These are phyloP conservation scores for Stichodactyla mertensii DNA, from an alignment of 64 coral and sea anemone genomes.

Conservation along the genomic window DNA sequence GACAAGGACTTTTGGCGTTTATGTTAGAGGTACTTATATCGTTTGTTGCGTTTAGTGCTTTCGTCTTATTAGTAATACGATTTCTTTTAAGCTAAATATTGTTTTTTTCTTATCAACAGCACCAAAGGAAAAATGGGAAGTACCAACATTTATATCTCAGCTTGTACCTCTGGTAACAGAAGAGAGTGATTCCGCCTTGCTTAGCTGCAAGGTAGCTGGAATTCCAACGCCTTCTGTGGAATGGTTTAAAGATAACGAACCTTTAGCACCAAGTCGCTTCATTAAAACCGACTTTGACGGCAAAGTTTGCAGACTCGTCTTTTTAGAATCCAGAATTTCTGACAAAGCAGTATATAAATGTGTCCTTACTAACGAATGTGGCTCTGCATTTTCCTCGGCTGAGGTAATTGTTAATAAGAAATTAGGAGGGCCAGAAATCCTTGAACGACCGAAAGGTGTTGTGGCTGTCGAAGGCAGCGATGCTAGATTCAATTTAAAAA, in stretches of 20 bases:
- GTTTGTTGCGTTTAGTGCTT: not conserved
- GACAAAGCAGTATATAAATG: slow-evolving; percentile 84
- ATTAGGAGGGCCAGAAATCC: slow-evolving; percentile 64
- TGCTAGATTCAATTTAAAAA: slow-evolving; percentile 13
- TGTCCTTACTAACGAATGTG: slow-evolving; percentile 74
- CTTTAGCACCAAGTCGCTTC: slow-evolving; percentile 42
- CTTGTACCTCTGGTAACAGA: slow-evolving; percentile 48
- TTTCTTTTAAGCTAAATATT: not conserved
- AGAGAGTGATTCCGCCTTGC: slow-evolving; percentile 55
- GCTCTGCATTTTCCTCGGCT: slow-evolving; percentile 49
- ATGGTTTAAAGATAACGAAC: slow-evolving; percentile 83
- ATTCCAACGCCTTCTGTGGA: slow-evolving; percentile 51
- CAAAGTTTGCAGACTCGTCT: slow-evolving; percentile 35
- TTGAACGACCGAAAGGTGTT: slow-evolving; percentile 62
- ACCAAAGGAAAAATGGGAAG: slow-evolving; percentile 38
- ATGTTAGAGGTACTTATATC: slow-evolving; percentile 27
- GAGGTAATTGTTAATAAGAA: slow-evolving; percentile 48
- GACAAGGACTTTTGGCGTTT: slow-evolving; percentile 23
- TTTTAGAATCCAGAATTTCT: slow-evolving; percentile 40
- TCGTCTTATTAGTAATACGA: not conserved
- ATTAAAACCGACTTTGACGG: slow-evolving; percentile 68
- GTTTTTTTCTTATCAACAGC: slow-evolving; percentile 13
- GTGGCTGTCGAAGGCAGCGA: slow-evolving; percentile 41
- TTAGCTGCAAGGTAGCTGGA: slow-evolving; percentile 48
- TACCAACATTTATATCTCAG: slow-evolving; percentile 63